phyloP scores from a whole-genome alignment of 2,113 vertebrate species.

The Mormyrus lacerda region DNA sequence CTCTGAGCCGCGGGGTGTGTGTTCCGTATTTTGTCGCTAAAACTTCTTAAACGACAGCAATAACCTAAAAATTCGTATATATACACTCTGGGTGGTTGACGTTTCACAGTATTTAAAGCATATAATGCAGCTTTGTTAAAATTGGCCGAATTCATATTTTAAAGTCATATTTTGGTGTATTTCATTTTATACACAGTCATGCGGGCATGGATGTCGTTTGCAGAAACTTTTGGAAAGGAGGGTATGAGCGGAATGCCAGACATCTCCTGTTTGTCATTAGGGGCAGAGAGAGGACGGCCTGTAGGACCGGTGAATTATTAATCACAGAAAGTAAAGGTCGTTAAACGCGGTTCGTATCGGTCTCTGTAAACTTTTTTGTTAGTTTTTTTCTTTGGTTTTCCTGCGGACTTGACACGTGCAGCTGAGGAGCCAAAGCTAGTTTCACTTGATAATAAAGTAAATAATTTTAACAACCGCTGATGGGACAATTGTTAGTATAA shows the following conservation, averaged over 20 bases:
- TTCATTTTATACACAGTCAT: neutral
- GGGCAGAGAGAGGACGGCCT: neutral
- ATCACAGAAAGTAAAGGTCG: conserved; percentile 36
- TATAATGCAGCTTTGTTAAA: neutral
- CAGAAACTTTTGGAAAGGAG: conserved; percentile 21
- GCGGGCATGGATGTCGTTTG: neutral
- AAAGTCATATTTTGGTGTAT: neutral
- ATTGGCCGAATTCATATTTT: neutral
- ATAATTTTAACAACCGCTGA: neutral
- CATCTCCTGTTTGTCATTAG: conserved; percentile 44
- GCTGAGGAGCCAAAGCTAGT: neutral
- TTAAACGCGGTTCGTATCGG: conserved; percentile 40
- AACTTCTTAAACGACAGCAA: neutral
- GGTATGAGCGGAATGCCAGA: conserved; percentile 39
- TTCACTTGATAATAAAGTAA: neutral
- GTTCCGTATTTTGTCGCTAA: neutral
- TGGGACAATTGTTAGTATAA: neutral
- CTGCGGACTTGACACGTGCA: neutral
- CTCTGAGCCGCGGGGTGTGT: neutral
- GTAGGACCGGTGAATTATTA: conserved; percentile 38
- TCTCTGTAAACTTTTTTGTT: conserved; percentile 33
- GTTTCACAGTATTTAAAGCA: neutral
- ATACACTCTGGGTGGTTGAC: neutral
- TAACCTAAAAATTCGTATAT: neutral
- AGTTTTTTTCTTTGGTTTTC: conserved; percentile 5